phyloP scores from a whole-genome alignment of 2,113 vertebrate species.

The Collichthys lucidus region DNA sequence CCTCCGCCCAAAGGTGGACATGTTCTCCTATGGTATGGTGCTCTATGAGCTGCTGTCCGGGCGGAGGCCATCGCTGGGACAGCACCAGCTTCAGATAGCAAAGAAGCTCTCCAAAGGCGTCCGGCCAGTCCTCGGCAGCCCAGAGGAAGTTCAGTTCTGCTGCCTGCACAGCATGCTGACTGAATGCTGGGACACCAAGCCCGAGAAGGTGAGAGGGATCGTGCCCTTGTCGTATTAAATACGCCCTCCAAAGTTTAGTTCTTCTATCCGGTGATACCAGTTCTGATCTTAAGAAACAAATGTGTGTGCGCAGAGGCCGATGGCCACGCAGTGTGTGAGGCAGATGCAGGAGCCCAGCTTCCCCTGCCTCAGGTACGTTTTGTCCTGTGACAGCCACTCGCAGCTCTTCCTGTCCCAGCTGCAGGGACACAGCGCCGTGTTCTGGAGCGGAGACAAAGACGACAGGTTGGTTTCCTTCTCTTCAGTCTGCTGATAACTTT shows the following conservation, averaged over 20 bases:
- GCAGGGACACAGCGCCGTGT: constrained; percentile 90
- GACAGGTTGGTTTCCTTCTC: constrained; percentile 82
- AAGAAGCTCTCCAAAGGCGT: constrained; percentile 96
- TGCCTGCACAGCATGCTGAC: constrained; percentile 90
- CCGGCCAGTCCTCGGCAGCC: constrained; percentile 89
- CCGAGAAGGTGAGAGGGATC: constrained; percentile 89
- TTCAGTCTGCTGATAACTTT: background rate
- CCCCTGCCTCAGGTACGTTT: constrained; percentile 89
- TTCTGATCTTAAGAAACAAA: background rate
- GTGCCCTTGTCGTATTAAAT: no score
- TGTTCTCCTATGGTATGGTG: constrained; percentile 99
- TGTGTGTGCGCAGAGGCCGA: constrained; percentile 85
- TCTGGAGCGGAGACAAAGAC: constrained; percentile 92
- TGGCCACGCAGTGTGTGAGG: constrained; percentile 88
- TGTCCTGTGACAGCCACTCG: constrained; percentile 88
- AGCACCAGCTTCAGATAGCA: constrained; percentile 94
- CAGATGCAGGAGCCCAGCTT: constrained; percentile 96
- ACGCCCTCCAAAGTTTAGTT: background rate
- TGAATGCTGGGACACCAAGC: constrained; percentile 97
- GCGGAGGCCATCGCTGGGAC: constrained; percentile 89
- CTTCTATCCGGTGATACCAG: background rate
- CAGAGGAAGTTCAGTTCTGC: constrained; percentile 92
- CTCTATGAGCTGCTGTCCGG: constrained; percentile 94
- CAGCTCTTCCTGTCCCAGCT: constrained; percentile 92
- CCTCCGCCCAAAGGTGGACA: constrained; percentile 88